Conservation (phyloP, 2,888 invertebrate genomes). For the Cheilosia vernalis region DNA sequence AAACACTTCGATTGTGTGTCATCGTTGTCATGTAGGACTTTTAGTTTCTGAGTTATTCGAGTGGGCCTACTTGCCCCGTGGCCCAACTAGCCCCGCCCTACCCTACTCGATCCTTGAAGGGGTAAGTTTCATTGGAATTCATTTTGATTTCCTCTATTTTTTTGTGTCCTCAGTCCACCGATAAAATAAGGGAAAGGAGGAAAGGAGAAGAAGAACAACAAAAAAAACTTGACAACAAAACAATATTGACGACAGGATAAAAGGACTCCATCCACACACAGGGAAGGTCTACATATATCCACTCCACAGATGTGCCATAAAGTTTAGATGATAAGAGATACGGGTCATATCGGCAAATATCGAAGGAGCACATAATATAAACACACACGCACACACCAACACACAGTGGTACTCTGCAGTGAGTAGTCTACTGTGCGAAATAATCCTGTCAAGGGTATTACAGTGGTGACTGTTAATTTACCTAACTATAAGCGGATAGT, state of each 20-base stretch:
- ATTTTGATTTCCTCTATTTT: conserved; percentile 10
- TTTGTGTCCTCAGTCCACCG: conserved; percentile 10
- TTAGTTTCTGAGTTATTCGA: too few species aligned
- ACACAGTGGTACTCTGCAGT: not conserved
- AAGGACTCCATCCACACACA: conserved; percentile 10
- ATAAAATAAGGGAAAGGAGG: conserved; percentile 14
- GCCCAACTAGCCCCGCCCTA: too few species aligned
- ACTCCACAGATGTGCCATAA: conserved; percentile 66
- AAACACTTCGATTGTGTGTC: too few species aligned
- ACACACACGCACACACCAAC: conserved; percentile 8
- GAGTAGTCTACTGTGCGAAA: conserved; percentile 21
- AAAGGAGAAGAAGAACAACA: not conserved
- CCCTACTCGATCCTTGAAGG: conserved; percentile 18
- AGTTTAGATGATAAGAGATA: conserved; percentile 68
- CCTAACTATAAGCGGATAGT: conserved; percentile 67
- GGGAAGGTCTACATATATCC: conserved; percentile 20
- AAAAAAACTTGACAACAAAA: conserved; percentile 4
- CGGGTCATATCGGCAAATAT: conserved; percentile 64
- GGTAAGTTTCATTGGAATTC: conserved; percentile 46
- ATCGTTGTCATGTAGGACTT: too few species aligned
- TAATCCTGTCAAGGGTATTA: conserved; percentile 67
- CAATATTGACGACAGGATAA: conserved; percentile 36
- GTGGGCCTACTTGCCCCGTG: too few species aligned
- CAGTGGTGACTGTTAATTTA: conserved; percentile 66
- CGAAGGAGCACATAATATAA: conserved; percentile 22